Conservation (phyloP, 2,888 invertebrate genomes). For the Oithona nana region DNA sequence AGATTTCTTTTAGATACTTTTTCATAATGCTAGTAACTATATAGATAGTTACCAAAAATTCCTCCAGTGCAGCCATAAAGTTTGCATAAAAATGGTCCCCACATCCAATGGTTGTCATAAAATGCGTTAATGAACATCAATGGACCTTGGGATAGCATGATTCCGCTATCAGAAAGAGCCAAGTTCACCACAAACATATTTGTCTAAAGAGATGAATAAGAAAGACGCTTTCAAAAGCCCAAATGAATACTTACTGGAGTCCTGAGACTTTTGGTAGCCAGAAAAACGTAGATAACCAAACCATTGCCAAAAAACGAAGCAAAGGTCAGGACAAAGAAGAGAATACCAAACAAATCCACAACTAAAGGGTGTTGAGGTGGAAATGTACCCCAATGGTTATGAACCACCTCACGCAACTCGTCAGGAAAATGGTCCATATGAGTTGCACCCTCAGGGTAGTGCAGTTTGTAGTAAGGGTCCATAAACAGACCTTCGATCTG, state of each 20-base stretch:
- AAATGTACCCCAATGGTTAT: constrained; percentile 9
- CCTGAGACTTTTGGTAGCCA: not conserved
- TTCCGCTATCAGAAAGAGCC: constrained; percentile 71
- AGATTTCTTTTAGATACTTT: no score
- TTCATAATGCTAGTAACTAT: not conserved
- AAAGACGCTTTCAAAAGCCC: not conserved
- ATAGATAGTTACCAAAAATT: constrained; percentile 23
- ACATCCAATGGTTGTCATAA: constrained; percentile 24
- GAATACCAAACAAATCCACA: constrained; percentile 6
- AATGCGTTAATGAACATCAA: constrained; percentile 51
- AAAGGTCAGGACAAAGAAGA: constrained; percentile 6
- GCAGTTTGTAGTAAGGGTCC: not conserved
- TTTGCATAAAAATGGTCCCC: constrained; percentile 26
- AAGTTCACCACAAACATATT: constrained; percentile 76
- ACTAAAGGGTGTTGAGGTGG: constrained; percentile 11
- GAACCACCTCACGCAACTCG: not conserved
- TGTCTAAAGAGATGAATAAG: constrained; percentile 30
- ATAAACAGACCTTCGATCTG: no score
- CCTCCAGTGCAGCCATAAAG: constrained; percentile 29
- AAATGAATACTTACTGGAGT: constrained; percentile 10
- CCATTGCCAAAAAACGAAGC: constrained; percentile 5
- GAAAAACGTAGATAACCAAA: constrained; percentile 15
- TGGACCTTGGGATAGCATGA: constrained; percentile 66
- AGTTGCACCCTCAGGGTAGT: not conserved
- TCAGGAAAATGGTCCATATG: constrained; percentile 8